Percentiles rank a stretch among this genome's conserved stretches.
phyloP scores from a whole-genome alignment of 2,888 invertebrate species.

The Elgonia sp. region DNA sequence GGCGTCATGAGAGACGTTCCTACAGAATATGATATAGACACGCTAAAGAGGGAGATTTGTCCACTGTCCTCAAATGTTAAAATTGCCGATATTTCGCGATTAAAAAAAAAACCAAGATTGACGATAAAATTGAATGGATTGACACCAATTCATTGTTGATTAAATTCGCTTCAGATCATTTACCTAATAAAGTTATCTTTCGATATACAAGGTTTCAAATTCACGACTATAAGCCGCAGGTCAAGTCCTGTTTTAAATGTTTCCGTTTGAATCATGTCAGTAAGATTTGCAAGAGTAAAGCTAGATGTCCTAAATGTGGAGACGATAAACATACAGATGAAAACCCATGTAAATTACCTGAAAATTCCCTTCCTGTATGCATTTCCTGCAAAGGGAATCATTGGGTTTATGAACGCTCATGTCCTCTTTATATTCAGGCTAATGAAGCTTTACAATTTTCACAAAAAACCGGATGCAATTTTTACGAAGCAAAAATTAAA shows the following conservation, averaged over 20 bases:
- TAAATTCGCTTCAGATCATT: neutral
- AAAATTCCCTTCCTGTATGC: neutral
- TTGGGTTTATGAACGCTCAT: conserved; percentile 30
- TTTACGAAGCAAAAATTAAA: conserved; percentile 4
- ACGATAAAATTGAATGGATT: neutral
- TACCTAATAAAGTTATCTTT: conserved; percentile 1
- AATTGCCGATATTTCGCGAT: neutral
- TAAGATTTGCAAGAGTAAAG: conserved; percentile 35
- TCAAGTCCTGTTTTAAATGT: conserved; percentile 42
- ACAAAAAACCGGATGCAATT: neutral
- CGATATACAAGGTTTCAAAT: neutral
- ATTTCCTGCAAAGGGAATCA: conserved; percentile 30
- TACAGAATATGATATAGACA: neutral
- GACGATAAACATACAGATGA: neutral
- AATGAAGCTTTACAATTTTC: neutral
- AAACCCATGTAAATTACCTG: neutral
- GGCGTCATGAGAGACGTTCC: conserved; percentile 21
- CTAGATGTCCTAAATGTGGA: conserved; percentile 27
- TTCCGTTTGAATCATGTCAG: conserved; percentile 27
- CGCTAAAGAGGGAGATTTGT: neutral
- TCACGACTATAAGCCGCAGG: neutral
- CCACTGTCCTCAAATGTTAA: neutral
- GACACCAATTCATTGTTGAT: neutral
- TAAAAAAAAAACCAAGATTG: conserved; percentile 2
- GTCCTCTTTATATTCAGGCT: conserved; percentile 8